Base-by-base conservation (phyloP, 2,888 invertebrate species). In the Tryphoninae sp. region DNA sequence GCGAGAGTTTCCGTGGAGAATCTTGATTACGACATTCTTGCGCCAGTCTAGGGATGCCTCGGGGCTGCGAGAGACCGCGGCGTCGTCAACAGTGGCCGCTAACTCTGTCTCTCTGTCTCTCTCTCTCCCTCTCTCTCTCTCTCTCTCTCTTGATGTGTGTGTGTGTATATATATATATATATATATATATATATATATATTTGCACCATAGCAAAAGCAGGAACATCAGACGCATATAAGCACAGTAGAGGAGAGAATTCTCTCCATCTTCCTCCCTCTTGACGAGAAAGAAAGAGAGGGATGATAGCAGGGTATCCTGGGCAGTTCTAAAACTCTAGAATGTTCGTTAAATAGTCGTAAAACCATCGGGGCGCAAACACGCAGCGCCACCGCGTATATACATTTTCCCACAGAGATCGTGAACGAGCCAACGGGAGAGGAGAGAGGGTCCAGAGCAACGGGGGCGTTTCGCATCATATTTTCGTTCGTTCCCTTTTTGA, bases 1-100 rank as follows among this genome's bases (percentile, higher is more conserved):
- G 65, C 83, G 80, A 81, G 81, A 79, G 81, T 84, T 83, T 79
- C 81, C 82, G 75, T 69, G 74, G 84, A 83, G 83, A 84, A 83
- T 84, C 83, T 84, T 84, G 84, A 84, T 84, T 84, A 82, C 84
- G 83, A 82, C 84, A 84, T 83, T 84, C 83, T 83, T 83, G 83
- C 80, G 79, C 82, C 73, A 67, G 78, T 74, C 71, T 26, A 49
- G 73, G 76, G 76, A 83, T 83, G 65, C 83, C 83, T 71, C 76
- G 81, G 55, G 78, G 69, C 69, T 73, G 23, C 7, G 4, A 42
- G 75, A 64, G 74, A 82, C 75, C 78, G 76, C 82, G 75, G 65
- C 65, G 33, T 58, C 71, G 69, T 49, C 65, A 65, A 49, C 61
- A 51, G 58, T 67, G 64, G 64, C 55, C 73, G 53, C 61, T 51